Evolutionary conservation across 2,797 vertebrate species (phyloP).

Genomic region (Premnoplex brunnescens): DNA sequence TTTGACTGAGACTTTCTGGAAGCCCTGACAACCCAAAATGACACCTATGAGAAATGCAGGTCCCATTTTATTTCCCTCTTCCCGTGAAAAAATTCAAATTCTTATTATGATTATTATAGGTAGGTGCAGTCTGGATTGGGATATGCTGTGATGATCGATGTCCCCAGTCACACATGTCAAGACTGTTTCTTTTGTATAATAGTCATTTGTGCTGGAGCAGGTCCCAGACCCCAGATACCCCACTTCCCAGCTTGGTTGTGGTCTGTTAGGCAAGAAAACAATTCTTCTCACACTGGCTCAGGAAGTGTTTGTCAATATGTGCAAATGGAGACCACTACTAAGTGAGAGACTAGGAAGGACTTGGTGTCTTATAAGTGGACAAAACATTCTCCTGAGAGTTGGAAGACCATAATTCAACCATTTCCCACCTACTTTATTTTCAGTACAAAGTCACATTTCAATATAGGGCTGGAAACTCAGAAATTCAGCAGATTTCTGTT

Average conservation of each 20-base stretch:
- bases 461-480: neutral
- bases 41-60: neutral
- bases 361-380: neutral
- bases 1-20: neutral
- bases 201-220: neutral
- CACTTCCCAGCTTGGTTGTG: neutral
- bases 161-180: neutral
- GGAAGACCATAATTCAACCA: neutral
- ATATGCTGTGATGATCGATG: fast-evolving
- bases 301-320: neutral
- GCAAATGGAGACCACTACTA: neutral
- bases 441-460: neutral
- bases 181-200: neutral
- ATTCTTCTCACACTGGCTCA: neutral
- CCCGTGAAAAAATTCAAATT: neutral
- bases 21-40: neutral
- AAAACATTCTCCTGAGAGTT: neutral
- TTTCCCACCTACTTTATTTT: neutral
- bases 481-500: neutral
- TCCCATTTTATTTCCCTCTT: neutral
- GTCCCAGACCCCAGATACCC: neutral
- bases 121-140: neutral
- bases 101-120: neutral
- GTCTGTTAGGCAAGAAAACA: neutral
- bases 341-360: neutral